phyloP scores from a whole-genome alignment of 1,140 invertebrate genomes.

The Platorchestia sp. region DNA sequence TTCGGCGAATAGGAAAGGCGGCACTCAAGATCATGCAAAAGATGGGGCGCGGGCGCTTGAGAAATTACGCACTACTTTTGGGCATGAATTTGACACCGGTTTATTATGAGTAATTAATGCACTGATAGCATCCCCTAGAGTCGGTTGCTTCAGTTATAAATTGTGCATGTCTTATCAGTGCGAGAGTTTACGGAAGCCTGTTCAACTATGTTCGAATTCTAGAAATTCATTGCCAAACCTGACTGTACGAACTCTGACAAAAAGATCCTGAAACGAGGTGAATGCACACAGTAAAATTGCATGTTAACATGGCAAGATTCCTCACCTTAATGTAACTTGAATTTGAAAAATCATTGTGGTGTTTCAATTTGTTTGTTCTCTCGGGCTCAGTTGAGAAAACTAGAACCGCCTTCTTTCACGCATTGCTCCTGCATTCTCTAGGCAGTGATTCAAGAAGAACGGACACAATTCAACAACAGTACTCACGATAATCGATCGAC shows the following conservation, averaged over 20 bases:
- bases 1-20: slow-evolving; percentile 50
- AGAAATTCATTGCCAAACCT: neutral
- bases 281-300: neutral
- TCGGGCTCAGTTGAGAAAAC: neutral
- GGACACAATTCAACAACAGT: neutral
- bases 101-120: neutral
- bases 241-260: neutral
- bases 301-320: too few relatives aligned
- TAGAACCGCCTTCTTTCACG: neutral
- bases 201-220: neutral
- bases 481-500: too few relatives aligned
- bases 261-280: neutral
- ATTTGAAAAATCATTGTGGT: too few relatives aligned
- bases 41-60: neutral
- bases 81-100: neutral
- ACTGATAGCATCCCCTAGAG: neutral
- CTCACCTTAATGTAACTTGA: too few relatives aligned
- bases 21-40: neutral
- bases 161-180: neutral
- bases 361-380: too few relatives aligned
- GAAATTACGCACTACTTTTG: neutral
- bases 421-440: neutral
- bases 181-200: neutral
- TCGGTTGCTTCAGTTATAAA: neutral
- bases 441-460: neutral